phyloP scores from a whole-genome alignment of 2,888 invertebrate genomes.

The Ormia ochracea region DNA sequence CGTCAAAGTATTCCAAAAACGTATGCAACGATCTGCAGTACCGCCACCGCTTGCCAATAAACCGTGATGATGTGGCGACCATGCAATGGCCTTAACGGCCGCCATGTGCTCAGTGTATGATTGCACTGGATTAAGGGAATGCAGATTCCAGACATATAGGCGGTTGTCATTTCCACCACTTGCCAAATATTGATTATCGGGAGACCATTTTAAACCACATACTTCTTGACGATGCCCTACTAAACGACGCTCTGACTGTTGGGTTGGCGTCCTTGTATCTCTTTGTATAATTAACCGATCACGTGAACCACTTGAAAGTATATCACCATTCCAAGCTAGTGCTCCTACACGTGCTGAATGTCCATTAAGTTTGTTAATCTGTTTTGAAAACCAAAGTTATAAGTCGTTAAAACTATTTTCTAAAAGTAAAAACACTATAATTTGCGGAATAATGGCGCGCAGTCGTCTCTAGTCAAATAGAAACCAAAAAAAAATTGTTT shows the following conservation, averaged over 20 bases:
- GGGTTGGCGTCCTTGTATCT: conserved; percentile 91
- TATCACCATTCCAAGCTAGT: conserved; percentile 98
- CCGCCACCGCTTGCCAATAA: conserved; percentile 98
- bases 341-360: conserved; percentile 96
- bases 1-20: conserved; percentile 99
- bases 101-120: conserved; percentile 97
- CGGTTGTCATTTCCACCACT: conserved; percentile 96
- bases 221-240: conserved; percentile 97
- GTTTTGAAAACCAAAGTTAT: too few relatives aligned
- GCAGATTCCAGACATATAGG: conserved; percentile 83
- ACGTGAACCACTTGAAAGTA: conserved; percentile 95
- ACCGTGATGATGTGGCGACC: conserved; percentile 99
- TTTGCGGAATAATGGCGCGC: too few relatives aligned
- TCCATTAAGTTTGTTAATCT: conserved; percentile 92
- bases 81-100: conserved; percentile 98
- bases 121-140: conserved; percentile 92
- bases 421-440: too few relatives aligned
- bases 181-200: conserved; percentile 97
- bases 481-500: too few relatives aligned
- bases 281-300: conserved; percentile 95
- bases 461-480: too few relatives aligned
- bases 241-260: conserved; percentile 87
- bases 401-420: too few relatives aligned
- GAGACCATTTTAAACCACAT: conserved; percentile 98
- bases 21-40: conserved; percentile 97